These are phyloP conservation scores for Podarcis cretensis DNA, from an alignment of 2,113 vertebrate species.

Conservation along the genomic window DNA sequence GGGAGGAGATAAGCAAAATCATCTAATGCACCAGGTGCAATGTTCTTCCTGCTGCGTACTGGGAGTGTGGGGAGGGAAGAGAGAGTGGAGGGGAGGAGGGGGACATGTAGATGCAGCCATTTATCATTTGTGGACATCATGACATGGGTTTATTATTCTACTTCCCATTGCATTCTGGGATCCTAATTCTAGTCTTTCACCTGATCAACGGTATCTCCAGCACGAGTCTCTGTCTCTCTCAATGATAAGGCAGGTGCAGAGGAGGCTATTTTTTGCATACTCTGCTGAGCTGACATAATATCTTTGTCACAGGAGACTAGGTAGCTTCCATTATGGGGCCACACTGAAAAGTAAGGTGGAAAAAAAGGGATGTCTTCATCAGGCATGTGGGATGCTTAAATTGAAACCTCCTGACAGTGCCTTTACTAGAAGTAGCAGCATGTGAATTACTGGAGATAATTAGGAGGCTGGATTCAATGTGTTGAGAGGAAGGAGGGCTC, in stretches of 20 bases:
- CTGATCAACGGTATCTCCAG: not conserved
- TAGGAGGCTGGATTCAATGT: slow-evolving; percentile 4
- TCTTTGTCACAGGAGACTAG: slow-evolving; percentile 24
- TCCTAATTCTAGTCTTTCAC: slow-evolving; percentile 20
- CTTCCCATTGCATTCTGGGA: slow-evolving; percentile 19
- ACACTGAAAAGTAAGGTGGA: slow-evolving; percentile 25
- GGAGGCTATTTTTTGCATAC: slow-evolving; percentile 39
- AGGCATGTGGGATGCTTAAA: slow-evolving; percentile 24
- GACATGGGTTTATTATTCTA: not conserved
- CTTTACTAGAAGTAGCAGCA: not conserved
- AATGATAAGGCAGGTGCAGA: slow-evolving; percentile 4
- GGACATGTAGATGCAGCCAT: not conserved
- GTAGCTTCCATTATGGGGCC: not conserved
- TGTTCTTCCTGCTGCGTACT: not conserved
- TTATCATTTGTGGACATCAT: not conserved
- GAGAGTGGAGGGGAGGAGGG: not conserved
- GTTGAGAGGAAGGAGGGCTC: not conserved
- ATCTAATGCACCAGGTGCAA: slow-evolving; percentile 14
- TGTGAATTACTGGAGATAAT: not conserved
- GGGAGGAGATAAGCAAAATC: not conserved
- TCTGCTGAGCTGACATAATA: slow-evolving; percentile 2
- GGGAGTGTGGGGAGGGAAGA: not conserved
- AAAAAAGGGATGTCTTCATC: slow-evolving; percentile 53
- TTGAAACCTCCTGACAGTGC: slow-evolving; percentile 34
- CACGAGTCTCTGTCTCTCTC: slow-evolving; percentile 3